Evolutionary conservation across 2,797 vertebrate genomes (phyloP).

Genomic region (Halcyon chelicuti): DNA sequence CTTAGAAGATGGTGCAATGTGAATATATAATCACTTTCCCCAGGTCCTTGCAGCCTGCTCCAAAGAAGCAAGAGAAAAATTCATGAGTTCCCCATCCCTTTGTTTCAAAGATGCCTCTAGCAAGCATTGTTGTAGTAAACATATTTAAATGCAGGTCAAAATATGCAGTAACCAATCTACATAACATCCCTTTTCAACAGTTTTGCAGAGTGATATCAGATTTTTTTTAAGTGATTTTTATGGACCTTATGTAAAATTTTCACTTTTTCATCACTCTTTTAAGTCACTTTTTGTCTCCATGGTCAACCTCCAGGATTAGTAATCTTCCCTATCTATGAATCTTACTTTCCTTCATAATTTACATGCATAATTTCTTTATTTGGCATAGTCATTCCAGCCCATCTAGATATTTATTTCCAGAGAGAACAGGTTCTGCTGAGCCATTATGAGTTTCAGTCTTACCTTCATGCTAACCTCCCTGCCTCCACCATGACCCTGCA

Average conservation of each 20-base stretch:
- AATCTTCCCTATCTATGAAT: not conserved
- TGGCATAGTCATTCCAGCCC: not conserved
- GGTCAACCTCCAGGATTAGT: not conserved
- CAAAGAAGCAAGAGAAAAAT: not conserved
- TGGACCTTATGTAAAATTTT: not conserved
- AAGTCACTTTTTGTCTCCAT: not conserved
- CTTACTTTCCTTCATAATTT: not conserved
- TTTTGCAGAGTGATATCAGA: not conserved
- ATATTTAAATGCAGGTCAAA: not conserved
- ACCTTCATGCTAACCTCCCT: not conserved
- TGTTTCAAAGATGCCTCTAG: not conserved
- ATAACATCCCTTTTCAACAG: not conserved
- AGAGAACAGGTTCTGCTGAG: not conserved
- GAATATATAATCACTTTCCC: not conserved
- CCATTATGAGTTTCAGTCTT: slow-evolving; percentile 2
- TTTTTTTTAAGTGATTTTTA: not conserved
- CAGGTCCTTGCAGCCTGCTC: not conserved
- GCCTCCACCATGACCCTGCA: not conserved
- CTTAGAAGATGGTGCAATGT: not conserved
- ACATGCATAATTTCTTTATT: not conserved
- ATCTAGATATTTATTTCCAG: slow-evolving; percentile 44
- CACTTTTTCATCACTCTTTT: not conserved
- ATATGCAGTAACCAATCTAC: not conserved
- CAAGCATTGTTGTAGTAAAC: not conserved
- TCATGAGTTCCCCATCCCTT: not conserved